Evolutionary conservation across 2,888 invertebrate genomes (phyloP).

Genomic region (Hydriomena furcata): DNA sequence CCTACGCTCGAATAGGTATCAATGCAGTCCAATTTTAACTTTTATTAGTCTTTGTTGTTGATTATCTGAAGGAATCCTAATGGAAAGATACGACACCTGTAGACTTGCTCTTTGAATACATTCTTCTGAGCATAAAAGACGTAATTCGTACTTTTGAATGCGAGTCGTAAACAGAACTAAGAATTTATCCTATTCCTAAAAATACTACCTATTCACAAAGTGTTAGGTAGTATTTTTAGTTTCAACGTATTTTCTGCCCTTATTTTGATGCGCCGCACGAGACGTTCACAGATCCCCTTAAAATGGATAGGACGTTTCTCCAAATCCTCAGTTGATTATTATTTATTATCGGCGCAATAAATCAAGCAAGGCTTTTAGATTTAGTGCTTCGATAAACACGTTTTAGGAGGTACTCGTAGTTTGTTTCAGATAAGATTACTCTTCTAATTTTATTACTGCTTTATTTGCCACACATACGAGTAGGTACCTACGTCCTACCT

Average conservation of each 20-base stretch:
- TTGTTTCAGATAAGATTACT: constrained; percentile 29
- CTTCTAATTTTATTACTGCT: constrained; percentile 2
- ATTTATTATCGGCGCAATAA: constrained; percentile 75
- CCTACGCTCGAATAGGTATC: constrained; percentile 51
- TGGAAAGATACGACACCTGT: constrained; percentile 11
- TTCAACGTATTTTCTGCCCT: constrained; percentile 45
- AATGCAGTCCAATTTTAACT: constrained; percentile 47
- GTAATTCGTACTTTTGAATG: too few relatives aligned
- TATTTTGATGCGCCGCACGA: constrained; percentile 69
- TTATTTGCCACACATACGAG: not conserved
- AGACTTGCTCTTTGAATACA: not conserved
- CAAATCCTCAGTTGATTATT: constrained; percentile 78
- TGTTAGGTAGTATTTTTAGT: constrained; percentile 30
- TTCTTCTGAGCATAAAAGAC: too few relatives aligned
- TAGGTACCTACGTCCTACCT: not conserved
- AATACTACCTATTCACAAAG: too few relatives aligned
- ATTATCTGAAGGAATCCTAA: constrained; percentile 19
- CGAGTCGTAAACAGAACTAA: not conserved
- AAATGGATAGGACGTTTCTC: constrained; percentile 76
- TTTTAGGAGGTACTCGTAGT: constrained; percentile 34
- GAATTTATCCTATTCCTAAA: too few relatives aligned
- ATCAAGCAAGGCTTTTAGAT: constrained; percentile 50
- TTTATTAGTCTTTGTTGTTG: constrained; percentile 27
- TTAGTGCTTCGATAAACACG: constrained; percentile 38
- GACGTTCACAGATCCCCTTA: constrained; percentile 71